Evolutionary conservation across 1,140 invertebrate species (phyloP).

Genomic region (Triops longicaudatus): DNA sequence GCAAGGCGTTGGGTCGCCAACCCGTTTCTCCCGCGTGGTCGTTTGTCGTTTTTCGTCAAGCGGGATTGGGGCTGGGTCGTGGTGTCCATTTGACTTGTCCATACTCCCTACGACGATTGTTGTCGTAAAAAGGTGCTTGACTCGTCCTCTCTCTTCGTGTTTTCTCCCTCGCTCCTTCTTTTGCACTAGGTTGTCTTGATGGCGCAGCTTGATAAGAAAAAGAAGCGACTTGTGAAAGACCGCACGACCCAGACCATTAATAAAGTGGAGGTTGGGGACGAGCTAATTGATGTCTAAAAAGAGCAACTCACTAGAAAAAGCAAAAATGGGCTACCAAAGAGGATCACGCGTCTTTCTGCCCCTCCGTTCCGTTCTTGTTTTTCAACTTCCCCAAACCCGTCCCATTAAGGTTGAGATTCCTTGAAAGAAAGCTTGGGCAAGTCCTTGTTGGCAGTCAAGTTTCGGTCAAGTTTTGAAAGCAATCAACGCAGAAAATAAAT

Average conservation of each 20-base stretch:
- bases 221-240: neutral
- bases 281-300: slow-evolving; percentile 16
- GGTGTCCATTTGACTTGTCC: neutral
- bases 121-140: neutral
- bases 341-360: neutral
- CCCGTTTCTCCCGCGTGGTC: neutral
- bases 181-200: neutral
- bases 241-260: neutral
- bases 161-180: neutral
- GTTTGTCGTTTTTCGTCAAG: neutral
- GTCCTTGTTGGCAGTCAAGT: too few relatives aligned
- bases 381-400: too few relatives aligned
- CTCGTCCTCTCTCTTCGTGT: neutral
- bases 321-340: neutral
- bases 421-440: too few relatives aligned
- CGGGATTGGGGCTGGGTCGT: neutral
- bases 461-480: too few relatives aligned
- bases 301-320: neutral
- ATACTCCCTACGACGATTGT: neutral
- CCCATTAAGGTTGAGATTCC: too few relatives aligned
- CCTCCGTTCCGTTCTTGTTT: too few relatives aligned
- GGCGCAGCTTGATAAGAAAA: neutral
- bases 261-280: neutral
- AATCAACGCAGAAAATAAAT: too few relatives aligned
- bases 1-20: neutral